Base-by-base conservation (phyloP, 2,797 vertebrate species). In the Hemitrygon akajei region DNA sequence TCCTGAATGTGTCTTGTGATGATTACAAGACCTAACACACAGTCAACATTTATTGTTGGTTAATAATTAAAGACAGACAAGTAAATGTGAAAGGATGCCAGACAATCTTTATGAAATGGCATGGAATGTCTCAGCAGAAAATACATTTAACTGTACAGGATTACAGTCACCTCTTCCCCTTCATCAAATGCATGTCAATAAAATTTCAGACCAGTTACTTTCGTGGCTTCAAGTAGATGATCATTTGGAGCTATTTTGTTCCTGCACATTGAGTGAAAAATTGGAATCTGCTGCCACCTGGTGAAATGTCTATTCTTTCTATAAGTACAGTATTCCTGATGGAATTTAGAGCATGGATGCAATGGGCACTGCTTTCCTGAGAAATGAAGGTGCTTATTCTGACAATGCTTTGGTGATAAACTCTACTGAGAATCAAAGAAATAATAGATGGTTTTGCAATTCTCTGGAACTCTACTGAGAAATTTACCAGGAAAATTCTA, bases 271-370 rank as follows among this genome's bases (percentile, higher is more conserved):
- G 2, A 11, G 63, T 89, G 63, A 69, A 69, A 63, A 89, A 66
- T 18, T 89, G 86, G 18, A 66, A 69, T 89, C 86, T 69, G 34
- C 86, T 89, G 86, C 86, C 86, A 89, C 63, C 86, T 89, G 86
- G 63, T 89, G 86, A 69, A 69, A 89, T 30, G 30, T 63, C 27
- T 58, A 27, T 84, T 58, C 58, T 30, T 66, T 87, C 58, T 63
- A 30, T 14, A 87, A 63, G 56, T 63, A 47, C 47, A 47, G 47
- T 3, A n/a, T 22, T 89, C 63, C 30, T 66, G 18, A 6, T 69
- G 66, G n/a, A 89, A 89, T 89, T 69, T 89, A 22, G 63, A 89
- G 20, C 86, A 30, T 7, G 86, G 86, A 11, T 81, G 22, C 56
- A 56, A 47, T 47, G 47, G 47, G 47, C 47, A 71, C 66, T 18